Evolutionary conservation across 2,888 invertebrate species (phyloP), one percentile per base, ranked within the genome.

Genomic region (Phania funesta): DNA sequence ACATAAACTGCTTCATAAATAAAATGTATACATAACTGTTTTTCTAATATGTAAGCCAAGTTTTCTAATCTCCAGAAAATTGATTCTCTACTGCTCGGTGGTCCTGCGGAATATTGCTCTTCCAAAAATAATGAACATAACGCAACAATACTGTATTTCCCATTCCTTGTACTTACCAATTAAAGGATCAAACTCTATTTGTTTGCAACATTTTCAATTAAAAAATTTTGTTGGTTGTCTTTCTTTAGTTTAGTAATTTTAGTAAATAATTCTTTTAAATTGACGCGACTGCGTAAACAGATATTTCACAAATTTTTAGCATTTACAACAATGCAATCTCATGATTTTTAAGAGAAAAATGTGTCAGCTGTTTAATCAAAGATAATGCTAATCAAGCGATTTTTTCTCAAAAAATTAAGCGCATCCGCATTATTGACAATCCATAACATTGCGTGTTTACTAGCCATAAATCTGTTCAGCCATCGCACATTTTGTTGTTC

Each of bases 201-300:
- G 35, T 11, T 35, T 35, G 2, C 13, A 18, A 46, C 8, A 20
- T 18, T 62, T 44, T 7, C 0, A 22, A 46, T 29, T 18, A 0
- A 50, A 9, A 16, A 35, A 9, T 50, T 48, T 65, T 35, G 24
- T 52, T 16, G 24, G 29, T 22, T 50, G 24, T 60, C 16, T 24
- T 41, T 64, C 5, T 16, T 7, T 48, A 56, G 18, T 56, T 73
- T 73, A 48, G 18, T 60, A 16, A 38, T 46, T 32, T 7, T 41
- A 26, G 1, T 16, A 20, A 44, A 13, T 22, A 16, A 4, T 46
- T 8, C 18, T 41, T 52, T 35, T 22, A 46, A 41, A 20, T 46
- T 64, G 32, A 65, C 50, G 65, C 65, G 67, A 3, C 58, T 67
- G 75, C 75, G 65, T 75, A 11, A 38, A 58, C 4, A 75, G n/a